These are phyloP conservation scores for Calyptomena viridis DNA, from an alignment of 2,113 vertebrate species.

Conservation along the genomic window DNA sequence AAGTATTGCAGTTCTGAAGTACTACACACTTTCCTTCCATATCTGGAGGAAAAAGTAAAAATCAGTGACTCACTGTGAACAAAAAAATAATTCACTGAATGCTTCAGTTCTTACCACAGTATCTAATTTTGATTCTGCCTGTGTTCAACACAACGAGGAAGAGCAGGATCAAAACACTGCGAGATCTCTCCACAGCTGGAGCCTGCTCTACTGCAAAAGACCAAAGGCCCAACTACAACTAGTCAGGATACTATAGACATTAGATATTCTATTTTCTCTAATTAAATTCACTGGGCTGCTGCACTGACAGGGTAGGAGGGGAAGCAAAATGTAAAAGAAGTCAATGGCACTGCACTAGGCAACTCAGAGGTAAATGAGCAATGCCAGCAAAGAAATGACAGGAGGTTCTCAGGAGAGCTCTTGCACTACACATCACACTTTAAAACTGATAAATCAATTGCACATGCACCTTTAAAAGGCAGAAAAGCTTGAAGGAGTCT, in stretches of 20 bases:
- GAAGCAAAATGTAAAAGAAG: constrained; percentile 27
- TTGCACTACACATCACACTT: constrained; percentile 1
- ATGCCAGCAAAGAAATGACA: constrained; percentile 34
- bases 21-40: background rate
- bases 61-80: constrained; percentile 9
- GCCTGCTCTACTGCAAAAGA: constrained; percentile 23
- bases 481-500: constrained; percentile 25
- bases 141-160: constrained; percentile 57
- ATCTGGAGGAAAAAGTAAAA: background rate
- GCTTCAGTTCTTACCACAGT: background rate
- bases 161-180: constrained; percentile 50
- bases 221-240: constrained; percentile 34
- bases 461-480: background rate
- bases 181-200: constrained; percentile 47
- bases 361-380: constrained; percentile 33
- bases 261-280: constrained; percentile 56
- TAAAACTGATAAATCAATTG: constrained; percentile 18
- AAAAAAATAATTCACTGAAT: constrained; percentile 33
- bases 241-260: background rate
- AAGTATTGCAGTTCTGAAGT: background rate
- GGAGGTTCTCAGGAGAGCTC: constrained; percentile 50
- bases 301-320: constrained; percentile 22
- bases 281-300: constrained; percentile 57
- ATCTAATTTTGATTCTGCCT: constrained; percentile 65
- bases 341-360: constrained; percentile 31